A percentile compares a stretch with the other conserved stretches of the same genome.
Conservation (phyloP, 2,797 vertebrate genomes). For the Myotis myotis region DNA sequence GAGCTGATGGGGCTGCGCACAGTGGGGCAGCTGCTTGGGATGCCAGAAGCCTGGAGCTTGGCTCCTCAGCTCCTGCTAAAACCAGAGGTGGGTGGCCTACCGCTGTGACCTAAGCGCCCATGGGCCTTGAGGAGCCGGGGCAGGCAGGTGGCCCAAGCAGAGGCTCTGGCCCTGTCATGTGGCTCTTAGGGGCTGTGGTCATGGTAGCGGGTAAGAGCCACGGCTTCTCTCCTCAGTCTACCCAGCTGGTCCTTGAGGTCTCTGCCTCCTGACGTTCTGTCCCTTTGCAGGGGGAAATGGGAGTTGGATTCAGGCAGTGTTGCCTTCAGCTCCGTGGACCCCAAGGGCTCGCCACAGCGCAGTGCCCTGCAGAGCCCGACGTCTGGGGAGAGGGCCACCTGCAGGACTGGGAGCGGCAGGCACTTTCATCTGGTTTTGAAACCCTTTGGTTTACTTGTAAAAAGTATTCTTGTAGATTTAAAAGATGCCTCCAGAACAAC, state of each 20-base stretch:
- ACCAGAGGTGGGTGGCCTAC: neutral
- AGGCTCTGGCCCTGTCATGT: neutral
- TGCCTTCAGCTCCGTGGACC: neutral
- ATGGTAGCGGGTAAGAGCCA: neutral
- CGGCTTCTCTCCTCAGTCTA: neutral
- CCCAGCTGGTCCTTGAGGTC: neutral
- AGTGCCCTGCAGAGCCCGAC: neutral
- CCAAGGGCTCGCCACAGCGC: neutral
- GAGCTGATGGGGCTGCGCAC: neutral
- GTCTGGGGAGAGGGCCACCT: neutral
- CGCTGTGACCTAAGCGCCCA: fast-evolving
- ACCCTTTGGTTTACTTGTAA: neutral
- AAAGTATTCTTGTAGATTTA: neutral
- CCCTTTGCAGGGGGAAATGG: neutral
- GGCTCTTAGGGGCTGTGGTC: neutral
- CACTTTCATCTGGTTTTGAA: neutral
- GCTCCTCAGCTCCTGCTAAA: neutral
- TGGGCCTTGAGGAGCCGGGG: neutral
- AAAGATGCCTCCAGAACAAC: neutral
- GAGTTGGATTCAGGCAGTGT: neutral
- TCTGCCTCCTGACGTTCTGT: neutral
- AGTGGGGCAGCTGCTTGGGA: neutral
- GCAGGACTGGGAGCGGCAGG: neutral
- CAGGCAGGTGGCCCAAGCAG: neutral
- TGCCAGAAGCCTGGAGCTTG: neutral